phyloP scores from a whole-genome alignment of 2,888 invertebrate genomes.

The Myopa tessellatipennis region DNA sequence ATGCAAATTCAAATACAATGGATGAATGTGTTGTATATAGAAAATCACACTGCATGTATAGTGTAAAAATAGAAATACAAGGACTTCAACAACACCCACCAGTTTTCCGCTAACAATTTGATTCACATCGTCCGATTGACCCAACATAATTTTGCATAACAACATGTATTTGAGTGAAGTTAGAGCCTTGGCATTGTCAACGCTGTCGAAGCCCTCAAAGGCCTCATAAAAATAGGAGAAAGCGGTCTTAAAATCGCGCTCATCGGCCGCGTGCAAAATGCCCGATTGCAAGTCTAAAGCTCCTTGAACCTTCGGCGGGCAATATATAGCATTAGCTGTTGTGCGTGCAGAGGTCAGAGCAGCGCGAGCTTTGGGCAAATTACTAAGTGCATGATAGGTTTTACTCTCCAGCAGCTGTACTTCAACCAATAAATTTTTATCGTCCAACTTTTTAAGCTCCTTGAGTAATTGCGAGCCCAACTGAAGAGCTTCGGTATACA shows the following conservation, averaged over 20 bases:
- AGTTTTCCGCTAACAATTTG: conserved; percentile 96
- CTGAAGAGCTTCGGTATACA: conserved; percentile 87
- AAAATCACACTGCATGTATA: conserved; percentile 41
- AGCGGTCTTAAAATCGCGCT: conserved; percentile 99
- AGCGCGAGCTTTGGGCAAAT: conserved; percentile 95
- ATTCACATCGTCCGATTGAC: conserved; percentile 95
- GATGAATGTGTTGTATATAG: background rate
- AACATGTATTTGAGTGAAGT: conserved; percentile 99
- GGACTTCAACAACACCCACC: conserved; percentile 49
- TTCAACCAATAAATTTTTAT: conserved; percentile 98
- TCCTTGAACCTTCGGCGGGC: conserved; percentile 98
- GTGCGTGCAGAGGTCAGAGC: conserved; percentile 98
- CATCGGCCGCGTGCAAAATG: conserved; percentile 99
- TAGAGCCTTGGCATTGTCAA: conserved; percentile 90
- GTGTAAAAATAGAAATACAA: too few relatives aligned
- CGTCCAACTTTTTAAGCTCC: conserved; percentile 98
- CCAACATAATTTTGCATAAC: conserved; percentile 97
- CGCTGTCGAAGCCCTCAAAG: conserved; percentile 98
- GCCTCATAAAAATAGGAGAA: conserved; percentile 99
- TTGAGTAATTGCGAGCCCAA: conserved; percentile 88
- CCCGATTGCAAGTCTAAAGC: conserved; percentile 97
- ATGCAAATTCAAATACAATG: background rate
- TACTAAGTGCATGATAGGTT: conserved; percentile 97
- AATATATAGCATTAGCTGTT: conserved; percentile 99
- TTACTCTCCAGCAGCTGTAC: conserved; percentile 98